phyloP scores from a whole-genome alignment of 2,888 invertebrate genomes.

The Labia minor region DNA sequence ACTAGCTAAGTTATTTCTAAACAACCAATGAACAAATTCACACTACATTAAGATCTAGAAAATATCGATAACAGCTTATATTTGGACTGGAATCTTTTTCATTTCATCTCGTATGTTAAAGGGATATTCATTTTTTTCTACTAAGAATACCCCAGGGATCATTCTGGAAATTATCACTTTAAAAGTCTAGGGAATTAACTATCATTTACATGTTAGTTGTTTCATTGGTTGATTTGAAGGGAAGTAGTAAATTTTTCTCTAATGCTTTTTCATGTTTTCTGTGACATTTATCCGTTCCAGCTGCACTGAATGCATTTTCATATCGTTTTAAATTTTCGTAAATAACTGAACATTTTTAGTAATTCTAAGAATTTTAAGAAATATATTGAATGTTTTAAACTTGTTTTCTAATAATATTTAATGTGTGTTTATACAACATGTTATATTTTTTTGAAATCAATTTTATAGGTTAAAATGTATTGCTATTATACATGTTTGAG shows the following conservation, averaged over 20 bases:
- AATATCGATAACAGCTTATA: neutral
- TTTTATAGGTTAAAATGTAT: too few relatives aligned
- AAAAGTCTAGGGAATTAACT: neutral
- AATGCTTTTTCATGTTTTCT: neutral
- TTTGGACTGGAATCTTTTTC: neutral
- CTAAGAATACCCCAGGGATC: neutral
- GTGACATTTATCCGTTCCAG: neutral
- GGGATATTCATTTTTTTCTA: neutral
- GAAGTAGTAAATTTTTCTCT: neutral
- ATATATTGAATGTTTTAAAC: too few relatives aligned
- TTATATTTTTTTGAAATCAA: too few relatives aligned
- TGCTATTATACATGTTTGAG: too few relatives aligned
- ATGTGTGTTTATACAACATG: too few relatives aligned
- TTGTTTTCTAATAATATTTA: too few relatives aligned
- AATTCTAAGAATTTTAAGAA: too few relatives aligned
- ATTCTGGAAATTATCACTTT: neutral
- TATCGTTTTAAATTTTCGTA: too few relatives aligned
- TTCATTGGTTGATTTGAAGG: neutral
- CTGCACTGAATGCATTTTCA: too few relatives aligned
- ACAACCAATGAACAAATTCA: neutral
- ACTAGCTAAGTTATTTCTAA: neutral
- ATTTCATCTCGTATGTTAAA: neutral
- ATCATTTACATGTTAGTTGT: neutral
- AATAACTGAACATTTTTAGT: too few relatives aligned
- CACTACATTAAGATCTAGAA: neutral